Percentiles rank a stretch among this genome's conserved stretches.
phyloP scores from a whole-genome alignment of 2,113 vertebrate species.

The Hyperopisus bebe region DNA sequence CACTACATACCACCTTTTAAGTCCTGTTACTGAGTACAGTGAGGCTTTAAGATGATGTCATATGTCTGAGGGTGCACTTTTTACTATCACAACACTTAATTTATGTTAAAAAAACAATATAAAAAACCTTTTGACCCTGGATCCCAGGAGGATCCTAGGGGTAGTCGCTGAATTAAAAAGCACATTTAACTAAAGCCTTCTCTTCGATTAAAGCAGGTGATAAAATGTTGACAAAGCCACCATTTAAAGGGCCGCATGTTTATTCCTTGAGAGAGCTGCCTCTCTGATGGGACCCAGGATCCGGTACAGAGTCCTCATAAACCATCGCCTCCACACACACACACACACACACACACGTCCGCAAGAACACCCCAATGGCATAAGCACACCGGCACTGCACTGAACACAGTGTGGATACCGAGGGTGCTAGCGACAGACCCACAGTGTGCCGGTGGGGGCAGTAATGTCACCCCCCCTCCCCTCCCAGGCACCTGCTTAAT shows the following conservation, averaged over 20 bases:
- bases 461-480: not conserved
- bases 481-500: not conserved
- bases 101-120: not conserved
- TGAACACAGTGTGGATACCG: not conserved
- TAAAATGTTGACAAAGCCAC: slow-evolving; percentile 56
- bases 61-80: not conserved
- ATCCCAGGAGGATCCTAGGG: slow-evolving; percentile 51
- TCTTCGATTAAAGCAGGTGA: slow-evolving; percentile 42
- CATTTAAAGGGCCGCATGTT: slow-evolving; percentile 31
- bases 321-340: not conserved
- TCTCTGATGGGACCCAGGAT: slow-evolving; percentile 3
- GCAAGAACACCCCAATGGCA: slow-evolving; percentile 1
- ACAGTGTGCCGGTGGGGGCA: not conserved
- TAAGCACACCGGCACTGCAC: not conserved
- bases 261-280: slow-evolving; percentile 23
- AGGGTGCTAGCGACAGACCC: not conserved
- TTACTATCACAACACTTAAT: not conserved
- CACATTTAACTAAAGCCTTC: slow-evolving; percentile 47
- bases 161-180: slow-evolving; percentile 37
- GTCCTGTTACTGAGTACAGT: not conserved
- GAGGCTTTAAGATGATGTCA: not conserved
- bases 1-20: not conserved
- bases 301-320: slow-evolving; percentile 11
- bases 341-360: not conserved
- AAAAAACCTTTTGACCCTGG: not conserved